These are phyloP conservation scores for Zoanthus sociatus DNA, from an alignment of 92 coral and sea anemone genomes.

Conservation along the genomic window DNA sequence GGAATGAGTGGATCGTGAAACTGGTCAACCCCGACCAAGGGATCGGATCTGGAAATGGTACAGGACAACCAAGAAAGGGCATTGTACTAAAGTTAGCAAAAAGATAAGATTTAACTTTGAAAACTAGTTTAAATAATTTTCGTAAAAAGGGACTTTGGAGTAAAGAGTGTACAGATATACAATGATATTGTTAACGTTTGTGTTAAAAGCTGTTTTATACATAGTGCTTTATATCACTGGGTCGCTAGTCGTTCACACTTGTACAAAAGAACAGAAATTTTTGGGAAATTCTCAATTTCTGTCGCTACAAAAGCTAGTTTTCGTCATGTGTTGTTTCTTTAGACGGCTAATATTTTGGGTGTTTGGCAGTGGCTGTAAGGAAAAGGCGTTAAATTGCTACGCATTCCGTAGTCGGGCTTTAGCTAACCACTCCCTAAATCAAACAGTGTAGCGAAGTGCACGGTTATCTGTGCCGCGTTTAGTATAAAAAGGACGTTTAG, in stretches of 20 bases:
- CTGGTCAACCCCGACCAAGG: slow-evolving; percentile 88
- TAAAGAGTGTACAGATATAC: slow-evolving; percentile 13
- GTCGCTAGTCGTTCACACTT: neutral
- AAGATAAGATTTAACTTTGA: slow-evolving; percentile 58
- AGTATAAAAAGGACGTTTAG: neutral
- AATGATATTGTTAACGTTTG: slow-evolving; percentile 10
- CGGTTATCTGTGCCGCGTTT: neutral
- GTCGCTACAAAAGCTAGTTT: neutral
- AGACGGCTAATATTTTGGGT: neutral
- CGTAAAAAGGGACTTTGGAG: slow-evolving; percentile 17
- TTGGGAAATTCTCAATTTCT: neutral
- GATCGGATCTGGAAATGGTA: slow-evolving; percentile 68
- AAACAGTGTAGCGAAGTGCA: too few relatives aligned
- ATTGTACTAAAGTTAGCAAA: slow-evolving; percentile 96
- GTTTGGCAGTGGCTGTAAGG: neutral
- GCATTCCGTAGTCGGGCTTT: neutral
- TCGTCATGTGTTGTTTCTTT: neutral
- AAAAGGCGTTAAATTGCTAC: neutral
- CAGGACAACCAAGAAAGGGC: slow-evolving; percentile 93
- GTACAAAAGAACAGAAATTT: neutral
- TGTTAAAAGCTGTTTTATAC: slow-evolving; percentile 10
- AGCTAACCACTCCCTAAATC: neutral
- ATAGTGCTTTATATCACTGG: neutral
- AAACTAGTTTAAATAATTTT: neutral
- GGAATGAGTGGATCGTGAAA: slow-evolving; percentile 97